phyloP scores from a whole-genome alignment of 2,113 vertebrate species.

The Xenopus tropicalis region UCB_Xtro_10.0 CM004447.2:144275001-144275500 shows the following conservation, averaged over 20 bases:
- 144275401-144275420: background rate
- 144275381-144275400: conserved; percentile 13
- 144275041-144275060: too few relatives aligned
- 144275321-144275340: background rate
- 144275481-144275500: background rate
- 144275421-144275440: background rate
- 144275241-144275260: background rate
- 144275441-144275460: background rate
- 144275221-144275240: background rate
- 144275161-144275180: too few relatives aligned
- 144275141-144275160: too few relatives aligned
- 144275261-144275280: background rate
- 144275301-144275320: background rate
- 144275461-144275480: background rate
- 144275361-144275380: background rate
- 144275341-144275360: conserved; percentile 3
- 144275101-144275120: too few relatives aligned
- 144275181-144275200: too few relatives aligned
- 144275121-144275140: too few relatives aligned
- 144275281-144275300: conserved; percentile 4
- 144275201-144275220: too few relatives aligned
- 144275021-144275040: too few relatives aligned
- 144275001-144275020: too few relatives aligned
- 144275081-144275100: too few relatives aligned
- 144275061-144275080: too few relatives aligned